A percentile compares a stretch with the other conserved stretches of the same genome.
Evolutionary conservation across 2,888 invertebrate species (phyloP).

Genomic region (Notodonta dromedarius): DNA sequence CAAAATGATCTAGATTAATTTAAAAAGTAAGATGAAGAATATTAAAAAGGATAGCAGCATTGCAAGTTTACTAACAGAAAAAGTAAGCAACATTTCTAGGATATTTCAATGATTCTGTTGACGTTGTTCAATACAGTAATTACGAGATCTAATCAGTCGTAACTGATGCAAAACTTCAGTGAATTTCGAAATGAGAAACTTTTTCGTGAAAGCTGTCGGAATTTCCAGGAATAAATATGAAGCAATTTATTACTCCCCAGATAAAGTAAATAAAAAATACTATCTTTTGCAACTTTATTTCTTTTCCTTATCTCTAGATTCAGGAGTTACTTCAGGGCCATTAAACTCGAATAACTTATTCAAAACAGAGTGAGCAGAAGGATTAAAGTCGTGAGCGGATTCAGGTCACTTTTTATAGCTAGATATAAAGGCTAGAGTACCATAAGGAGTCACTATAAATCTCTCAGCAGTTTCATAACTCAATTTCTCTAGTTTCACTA

Average conservation of each 20-base stretch:
- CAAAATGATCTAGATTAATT: too few relatives aligned
- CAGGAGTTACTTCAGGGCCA: slow-evolving; percentile 31
- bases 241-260: slow-evolving; percentile 27
- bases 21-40: neutral
- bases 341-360: slow-evolving; percentile 36
- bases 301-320: slow-evolving; percentile 34
- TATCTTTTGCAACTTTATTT: slow-evolving; percentile 30
- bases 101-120: too few relatives aligned
- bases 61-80: too few relatives aligned
- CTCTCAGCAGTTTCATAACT: slow-evolving; percentile 61
- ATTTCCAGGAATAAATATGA: slow-evolving; percentile 3
- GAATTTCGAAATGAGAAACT: neutral
- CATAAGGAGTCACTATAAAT: slow-evolving; percentile 53
- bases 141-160: too few relatives aligned
- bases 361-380: slow-evolving; percentile 23
- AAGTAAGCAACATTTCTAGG: too few relatives aligned
- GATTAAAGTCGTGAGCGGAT: slow-evolving; percentile 21
- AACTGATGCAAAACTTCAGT: neutral
- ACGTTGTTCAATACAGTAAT: too few relatives aligned
- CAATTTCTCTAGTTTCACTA: slow-evolving; percentile 55
- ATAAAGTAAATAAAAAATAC: slow-evolving; percentile 29
- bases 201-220: neutral
- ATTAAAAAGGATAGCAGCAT: neutral
- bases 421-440: slow-evolving; percentile 10
- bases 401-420: slow-evolving; percentile 25